Conservation (phyloP, 2,797 vertebrate genomes). For the Sebastes jordani region DNA sequence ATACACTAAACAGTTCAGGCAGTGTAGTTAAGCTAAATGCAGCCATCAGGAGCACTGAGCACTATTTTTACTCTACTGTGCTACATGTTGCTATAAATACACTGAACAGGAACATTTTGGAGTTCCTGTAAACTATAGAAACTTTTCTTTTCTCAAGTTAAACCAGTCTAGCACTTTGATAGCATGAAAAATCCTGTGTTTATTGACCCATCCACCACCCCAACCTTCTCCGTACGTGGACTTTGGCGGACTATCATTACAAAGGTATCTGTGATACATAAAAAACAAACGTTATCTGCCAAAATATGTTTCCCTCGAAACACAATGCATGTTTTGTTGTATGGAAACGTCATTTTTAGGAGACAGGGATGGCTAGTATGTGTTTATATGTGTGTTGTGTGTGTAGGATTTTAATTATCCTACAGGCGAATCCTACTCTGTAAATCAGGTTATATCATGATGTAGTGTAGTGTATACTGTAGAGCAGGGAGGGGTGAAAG, state of each 20-base stretch:
- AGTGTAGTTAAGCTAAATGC: neutral
- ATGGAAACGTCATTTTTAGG: neutral
- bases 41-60: neutral
- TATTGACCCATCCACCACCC: neutral
- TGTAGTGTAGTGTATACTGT: constrained; percentile 12
- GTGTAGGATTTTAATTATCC: constrained; percentile 15
- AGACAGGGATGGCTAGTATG: neutral
- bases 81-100: neutral
- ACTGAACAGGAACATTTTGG: neutral
- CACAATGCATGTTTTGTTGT: neutral
- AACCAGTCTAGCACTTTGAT: neutral
- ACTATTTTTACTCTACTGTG: neutral
- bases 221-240: rapidly evolving
- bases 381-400: neutral
- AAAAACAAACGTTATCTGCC: neutral
- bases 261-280: too few species aligned
- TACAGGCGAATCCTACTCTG: neutral
- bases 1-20: neutral
- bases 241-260: too few species aligned
- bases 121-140: neutral
- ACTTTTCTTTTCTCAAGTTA: neutral
- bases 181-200: neutral
- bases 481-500: constrained; percentile 15
- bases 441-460: constrained; percentile 26
- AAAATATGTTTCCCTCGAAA: neutral